phyloP scores from a whole-genome alignment of 2,113 vertebrate species.

The Pomatostomus ruficeps region DNA sequence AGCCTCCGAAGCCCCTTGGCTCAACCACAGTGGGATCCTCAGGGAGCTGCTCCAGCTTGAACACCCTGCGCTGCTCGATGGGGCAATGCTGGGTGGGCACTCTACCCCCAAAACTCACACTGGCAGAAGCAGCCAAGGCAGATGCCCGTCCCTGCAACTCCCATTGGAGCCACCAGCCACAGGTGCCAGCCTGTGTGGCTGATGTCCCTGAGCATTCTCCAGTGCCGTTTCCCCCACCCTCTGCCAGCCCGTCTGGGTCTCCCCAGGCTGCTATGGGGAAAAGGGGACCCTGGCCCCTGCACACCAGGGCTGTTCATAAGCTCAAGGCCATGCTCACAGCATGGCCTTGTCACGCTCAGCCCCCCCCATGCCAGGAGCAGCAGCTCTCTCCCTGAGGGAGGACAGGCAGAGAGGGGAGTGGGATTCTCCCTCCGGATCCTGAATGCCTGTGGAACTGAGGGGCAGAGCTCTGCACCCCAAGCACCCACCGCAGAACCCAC shows the following conservation, averaged over 20 bases:
- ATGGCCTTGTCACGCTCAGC: accelerated
- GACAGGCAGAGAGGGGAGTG: neutral
- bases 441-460: neutral
- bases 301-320: neutral
- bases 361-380: neutral
- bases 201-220: neutral
- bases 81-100: neutral
- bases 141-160: accelerated
- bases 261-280: accelerated
- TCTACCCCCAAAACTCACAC: neutral
- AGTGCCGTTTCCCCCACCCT: accelerated
- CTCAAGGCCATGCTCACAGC: neutral
- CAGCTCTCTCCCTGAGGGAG: neutral
- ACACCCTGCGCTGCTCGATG: accelerated
- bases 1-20: neutral
- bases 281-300: neutral
- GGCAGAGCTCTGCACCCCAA: neutral
- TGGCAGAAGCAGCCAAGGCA: neutral
- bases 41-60: neutral
- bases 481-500: neutral
- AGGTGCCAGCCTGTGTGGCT: neutral
- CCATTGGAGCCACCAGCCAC: neutral
- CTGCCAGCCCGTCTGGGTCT: neutral
- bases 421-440: neutral
- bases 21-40: neutral